Evolutionary conservation across 2,797 vertebrate genomes (phyloP).

Genomic region (Melanotaenia nigrans): DNA sequence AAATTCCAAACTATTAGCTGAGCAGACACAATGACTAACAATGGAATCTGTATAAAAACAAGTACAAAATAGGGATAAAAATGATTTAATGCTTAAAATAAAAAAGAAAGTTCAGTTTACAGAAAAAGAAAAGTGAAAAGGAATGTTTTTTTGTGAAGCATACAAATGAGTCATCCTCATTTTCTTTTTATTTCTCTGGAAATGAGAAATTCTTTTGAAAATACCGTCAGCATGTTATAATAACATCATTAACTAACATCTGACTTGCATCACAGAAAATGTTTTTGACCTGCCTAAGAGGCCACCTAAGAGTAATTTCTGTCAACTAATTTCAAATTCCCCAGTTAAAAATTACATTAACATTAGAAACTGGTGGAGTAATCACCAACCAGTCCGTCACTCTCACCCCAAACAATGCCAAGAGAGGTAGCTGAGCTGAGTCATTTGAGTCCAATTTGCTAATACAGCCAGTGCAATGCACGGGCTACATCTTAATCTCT

Average conservation of each 20-base stretch:
- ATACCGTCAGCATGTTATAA: not conserved
- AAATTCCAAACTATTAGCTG: too few species aligned
- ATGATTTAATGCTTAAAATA: too few species aligned
- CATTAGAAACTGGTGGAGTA: slow-evolving; percentile 58
- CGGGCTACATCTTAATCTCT: slow-evolving; percentile 79
- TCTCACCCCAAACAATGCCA: slow-evolving; percentile 61
- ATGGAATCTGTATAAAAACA: not conserved
- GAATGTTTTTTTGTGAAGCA: not conserved
- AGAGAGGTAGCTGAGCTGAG: slow-evolving; percentile 44
- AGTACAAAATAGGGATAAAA: too few species aligned
- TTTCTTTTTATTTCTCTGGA: not conserved
- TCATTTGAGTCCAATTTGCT: slow-evolving; percentile 56
- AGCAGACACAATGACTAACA: too few species aligned
- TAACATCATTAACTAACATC: slow-evolving; percentile 15
- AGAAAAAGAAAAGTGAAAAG: not conserved
- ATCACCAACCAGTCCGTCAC: slow-evolving; percentile 63
- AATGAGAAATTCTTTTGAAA: not conserved
- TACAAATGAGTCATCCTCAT: not conserved
- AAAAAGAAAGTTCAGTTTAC: too few species aligned
- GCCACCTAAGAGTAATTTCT: slow-evolving; percentile 22
- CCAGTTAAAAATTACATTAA: slow-evolving; percentile 43
- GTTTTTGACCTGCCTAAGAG: slow-evolving; percentile 9
- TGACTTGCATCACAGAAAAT: slow-evolving; percentile 45
- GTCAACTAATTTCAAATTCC: slow-evolving; percentile 32
- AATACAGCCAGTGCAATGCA: slow-evolving; percentile 60